These are phyloP conservation scores for Sporophila hypoxantha DNA, from an alignment of 2,113 vertebrate genomes.

Conservation along the genomic window DNA sequence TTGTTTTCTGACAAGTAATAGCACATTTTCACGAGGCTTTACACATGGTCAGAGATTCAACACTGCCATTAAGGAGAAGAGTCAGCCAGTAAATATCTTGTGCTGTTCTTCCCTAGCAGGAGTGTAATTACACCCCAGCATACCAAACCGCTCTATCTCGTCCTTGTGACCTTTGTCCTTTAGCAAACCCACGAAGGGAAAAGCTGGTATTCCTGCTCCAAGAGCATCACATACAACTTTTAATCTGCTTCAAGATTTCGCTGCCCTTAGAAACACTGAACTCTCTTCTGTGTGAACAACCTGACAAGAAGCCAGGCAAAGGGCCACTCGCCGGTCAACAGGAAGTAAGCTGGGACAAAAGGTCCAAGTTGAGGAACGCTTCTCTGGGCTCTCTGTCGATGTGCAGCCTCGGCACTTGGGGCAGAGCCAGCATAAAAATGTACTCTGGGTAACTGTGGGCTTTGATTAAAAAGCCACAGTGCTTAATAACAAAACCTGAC, in stretches of 20 bases:
- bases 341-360: conserved; percentile 81
- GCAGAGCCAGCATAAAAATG: conserved; percentile 62
- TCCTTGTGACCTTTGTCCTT: conserved; percentile 41
- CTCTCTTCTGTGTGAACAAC: conserved; percentile 55
- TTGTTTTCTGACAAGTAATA: conserved; percentile 18
- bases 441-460: conserved; percentile 33
- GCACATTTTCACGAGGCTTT: conserved; percentile 14
- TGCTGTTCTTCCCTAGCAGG: not conserved
- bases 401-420: conserved; percentile 59
- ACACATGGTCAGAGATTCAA: not conserved
- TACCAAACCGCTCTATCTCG: not conserved
- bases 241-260: conserved; percentile 35
- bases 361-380: conserved; percentile 79
- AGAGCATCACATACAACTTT: conserved; percentile 34
- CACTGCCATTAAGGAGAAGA: not conserved
- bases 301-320: conserved; percentile 60
- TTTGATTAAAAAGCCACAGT: conserved; percentile 56
- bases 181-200: not conserved
- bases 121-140: conserved; percentile 6
- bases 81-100: not conserved
- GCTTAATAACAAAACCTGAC: conserved; percentile 39
- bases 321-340: conserved; percentile 72
- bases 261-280: conserved; percentile 57
- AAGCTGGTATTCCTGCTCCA: not conserved
- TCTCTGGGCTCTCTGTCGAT: conserved; percentile 69